A percentile compares a stretch with the other conserved stretches of the same genome.
Evolutionary conservation across 2,113 vertebrate genomes (phyloP).

Genomic region (Notechis scutatus): DNA sequence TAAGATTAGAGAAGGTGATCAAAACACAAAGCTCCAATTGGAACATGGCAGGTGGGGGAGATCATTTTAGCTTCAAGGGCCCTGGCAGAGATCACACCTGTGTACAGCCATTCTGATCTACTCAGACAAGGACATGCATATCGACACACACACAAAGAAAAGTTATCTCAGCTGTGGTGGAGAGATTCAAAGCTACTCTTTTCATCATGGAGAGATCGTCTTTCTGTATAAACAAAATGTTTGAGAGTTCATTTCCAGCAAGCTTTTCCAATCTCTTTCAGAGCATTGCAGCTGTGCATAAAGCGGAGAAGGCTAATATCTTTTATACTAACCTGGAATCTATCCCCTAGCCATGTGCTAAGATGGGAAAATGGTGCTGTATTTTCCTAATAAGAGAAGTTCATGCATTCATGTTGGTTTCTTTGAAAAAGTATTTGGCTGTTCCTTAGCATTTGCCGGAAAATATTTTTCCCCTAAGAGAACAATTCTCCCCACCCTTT

Average conservation of each 20-base stretch:
- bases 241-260: background rate
- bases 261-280: background rate
- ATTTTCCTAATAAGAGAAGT: background rate
- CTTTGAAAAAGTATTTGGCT: background rate
- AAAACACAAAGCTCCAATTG: background rate
- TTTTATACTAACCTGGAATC: background rate
- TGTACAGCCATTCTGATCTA: background rate
- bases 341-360: background rate
- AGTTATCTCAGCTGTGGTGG: background rate
- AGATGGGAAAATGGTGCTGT: background rate
- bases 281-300: background rate
- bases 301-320: background rate
- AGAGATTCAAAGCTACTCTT: background rate
- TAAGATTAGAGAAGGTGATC: background rate
- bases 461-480: background rate
- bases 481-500: background rate
- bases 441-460: background rate
- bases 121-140: background rate
- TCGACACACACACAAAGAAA: background rate
- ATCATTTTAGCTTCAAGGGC: background rate
- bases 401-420: background rate
- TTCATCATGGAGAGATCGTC: background rate
- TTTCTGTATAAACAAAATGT: background rate
- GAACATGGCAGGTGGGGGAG: fast-evolving
- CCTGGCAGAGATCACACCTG: background rate